These are phyloP conservation scores for Diploscapter pachys DNA, from an alignment of 1,140 invertebrate species.

Conservation along the genomic window DNA sequence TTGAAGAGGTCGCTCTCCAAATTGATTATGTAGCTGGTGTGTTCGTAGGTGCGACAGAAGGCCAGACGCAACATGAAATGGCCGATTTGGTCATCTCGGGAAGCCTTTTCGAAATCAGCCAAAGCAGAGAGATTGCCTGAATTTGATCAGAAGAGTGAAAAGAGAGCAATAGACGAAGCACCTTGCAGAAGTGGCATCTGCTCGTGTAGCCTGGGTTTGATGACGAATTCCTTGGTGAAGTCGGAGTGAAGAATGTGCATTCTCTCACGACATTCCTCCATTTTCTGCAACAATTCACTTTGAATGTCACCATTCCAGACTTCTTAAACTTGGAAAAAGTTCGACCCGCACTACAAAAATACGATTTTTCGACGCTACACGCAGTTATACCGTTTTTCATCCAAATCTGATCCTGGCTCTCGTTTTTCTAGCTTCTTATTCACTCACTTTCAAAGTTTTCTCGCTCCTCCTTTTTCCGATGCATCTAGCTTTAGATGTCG, in stretches of 20 bases:
- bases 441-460: too few relatives aligned
- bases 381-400: too few relatives aligned
- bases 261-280: too few relatives aligned
- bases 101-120: background rate
- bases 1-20: slow-evolving; percentile 86
- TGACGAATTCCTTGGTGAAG: background rate
- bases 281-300: too few relatives aligned
- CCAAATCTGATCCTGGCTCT: too few relatives aligned
- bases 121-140: background rate
- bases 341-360: too few relatives aligned
- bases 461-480: too few relatives aligned
- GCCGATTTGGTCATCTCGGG: slow-evolving; percentile 25
- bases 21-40: slow-evolving; percentile 81
- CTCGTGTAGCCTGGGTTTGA: background rate
- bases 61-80: slow-evolving; percentile 88
- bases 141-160: slow-evolving; percentile 8
- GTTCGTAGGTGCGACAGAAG: slow-evolving; percentile 77
- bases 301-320: too few relatives aligned
- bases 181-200: background rate
- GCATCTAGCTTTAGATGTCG: too few relatives aligned
- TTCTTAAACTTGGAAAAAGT: too few relatives aligned
- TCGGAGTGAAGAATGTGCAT: background rate
- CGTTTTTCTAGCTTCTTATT: too few relatives aligned
- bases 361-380: too few relatives aligned
- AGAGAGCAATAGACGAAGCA: background rate